Evolutionary conservation across 2,797 vertebrate genomes (phyloP), one percentile per base, ranked within the genome.

Genomic region (Squalus acanthias): DNA sequence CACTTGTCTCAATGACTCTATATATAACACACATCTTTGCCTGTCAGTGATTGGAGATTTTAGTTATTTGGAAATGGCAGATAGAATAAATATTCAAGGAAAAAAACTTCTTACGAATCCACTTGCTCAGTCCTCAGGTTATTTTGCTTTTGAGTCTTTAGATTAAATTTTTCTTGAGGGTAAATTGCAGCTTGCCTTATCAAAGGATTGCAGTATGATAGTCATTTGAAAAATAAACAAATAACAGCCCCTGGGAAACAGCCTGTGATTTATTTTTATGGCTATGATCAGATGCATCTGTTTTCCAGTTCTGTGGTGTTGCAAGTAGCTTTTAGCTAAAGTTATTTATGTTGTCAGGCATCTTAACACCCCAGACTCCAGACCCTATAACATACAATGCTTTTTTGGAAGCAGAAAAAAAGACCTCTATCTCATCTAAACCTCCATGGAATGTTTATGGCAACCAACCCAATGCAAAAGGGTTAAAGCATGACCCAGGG

Each of bases 401-500:
- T 74, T 76, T n/a, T 69, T 63, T 91, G 53, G 88, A 69, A 93
- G 70, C 94, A 57, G 53, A 26, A 60, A 76, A n/a, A 33, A 57
- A 76, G 72, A 95, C 69, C 53, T 72, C 50, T 95, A 53, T 74
- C 67, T 95, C 69, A 95, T 72, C 70, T 95, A 95, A 95, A 76
- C 70, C 50, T 74, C 50, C 46, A 76, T 95, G 94, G 70, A 95
- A 95, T 95, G 94, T 95, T 95, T 95, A 95, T 72, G 94, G 96
- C 96, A 96, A 96, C 93, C 69, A 53, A 89, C 85, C 96, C 85
- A 57, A 76, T 26, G 88, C 13, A 93, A 67, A 76, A 92, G 97
- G 96, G 97, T 97, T 97, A 97, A 97, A 96, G 97, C 97, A 50
- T 96, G 96, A 96, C 74, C 96, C 94, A 96, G 97, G 96, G 96